Evolutionary conservation across 2,113 vertebrate genomes (phyloP).

Genomic region (Astur gentilis): DNA sequence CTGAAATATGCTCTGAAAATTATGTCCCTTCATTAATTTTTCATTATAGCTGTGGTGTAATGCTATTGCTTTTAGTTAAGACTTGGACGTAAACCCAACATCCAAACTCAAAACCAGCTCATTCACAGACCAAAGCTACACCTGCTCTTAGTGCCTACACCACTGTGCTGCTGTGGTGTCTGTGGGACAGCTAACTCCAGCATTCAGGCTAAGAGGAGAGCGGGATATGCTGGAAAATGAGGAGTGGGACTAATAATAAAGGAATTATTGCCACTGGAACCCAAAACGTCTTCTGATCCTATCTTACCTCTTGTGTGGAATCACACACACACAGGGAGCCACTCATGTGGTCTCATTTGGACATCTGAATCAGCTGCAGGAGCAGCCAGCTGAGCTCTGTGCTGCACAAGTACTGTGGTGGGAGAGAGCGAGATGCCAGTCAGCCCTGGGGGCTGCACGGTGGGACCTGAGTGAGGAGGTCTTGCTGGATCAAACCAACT

Average conservation of each 20-base stretch:
- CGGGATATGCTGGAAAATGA: background rate
- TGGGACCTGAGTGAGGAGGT: background rate
- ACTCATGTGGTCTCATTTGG: fast-evolving
- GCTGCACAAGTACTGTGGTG: fast-evolving
- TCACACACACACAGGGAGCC: background rate
- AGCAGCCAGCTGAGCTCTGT: background rate
- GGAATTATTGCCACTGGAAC: background rate
- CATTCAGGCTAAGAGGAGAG: background rate
- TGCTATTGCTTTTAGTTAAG: background rate
- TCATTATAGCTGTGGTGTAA: background rate
- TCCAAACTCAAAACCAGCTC: background rate
- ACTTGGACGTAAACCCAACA: background rate
- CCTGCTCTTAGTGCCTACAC: background rate
- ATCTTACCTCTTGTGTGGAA: background rate
- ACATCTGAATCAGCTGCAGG: background rate
- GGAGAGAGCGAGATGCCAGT: no score
- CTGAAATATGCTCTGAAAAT: background rate
- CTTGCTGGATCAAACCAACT: background rate
- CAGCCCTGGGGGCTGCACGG: fast-evolving
- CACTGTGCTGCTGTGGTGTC: background rate
- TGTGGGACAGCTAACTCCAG: background rate
- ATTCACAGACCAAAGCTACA: background rate
- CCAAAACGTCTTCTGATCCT: background rate
- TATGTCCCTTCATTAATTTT: background rate
- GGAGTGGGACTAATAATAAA: background rate